Evolutionary conservation across 2,113 vertebrate genomes (phyloP), one percentile per base, ranked within the genome.

Genomic region (Forbesichthys agassizii): DNA sequence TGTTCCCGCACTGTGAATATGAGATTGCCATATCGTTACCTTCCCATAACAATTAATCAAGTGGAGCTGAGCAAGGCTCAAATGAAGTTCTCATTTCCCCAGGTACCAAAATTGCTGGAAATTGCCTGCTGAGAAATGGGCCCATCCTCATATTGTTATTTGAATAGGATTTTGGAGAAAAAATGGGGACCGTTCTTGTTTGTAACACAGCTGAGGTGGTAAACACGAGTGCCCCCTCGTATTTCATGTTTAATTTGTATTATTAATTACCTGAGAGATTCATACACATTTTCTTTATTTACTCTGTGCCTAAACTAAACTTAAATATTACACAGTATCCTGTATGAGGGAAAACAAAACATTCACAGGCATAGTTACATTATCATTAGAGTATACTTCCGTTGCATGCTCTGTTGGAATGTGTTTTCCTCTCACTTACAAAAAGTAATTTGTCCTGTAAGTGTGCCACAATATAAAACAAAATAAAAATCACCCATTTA

Each of bases 11-110:
- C 76, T 77, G 82, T 84, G 84, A 78, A 89, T 86, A 81, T 81
- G 80, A 90, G 88, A 85, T 88, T 88, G 86, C 80, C 87, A 81
- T 85, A 90, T 90, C 83, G 42, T 85, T 78, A 71, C 82, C 82
- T 86, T 86, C 83, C 84, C 87, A 82, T 85, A 90, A 88, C 87
- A 89, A 90, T 89, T 88, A 88, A 90, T 91, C 89, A 90, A 86
- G 81, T 65, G 77, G 65, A 75, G 80, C 83, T 61, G 77, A 73
- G 79, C 81, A 62, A 57, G 74, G 82, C 79, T 82, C 85, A 84
- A 88, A 88, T 68, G 59, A 84, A 79, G 79, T 86, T 85, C 84
- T 67, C 67, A 69, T 78, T 73, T 84, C 84, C 86, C 79, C 58
- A 33, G 81, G 77, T 86, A 81, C 83, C 77, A 75, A 61, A 79